Percentiles rank a stretch among this genome's conserved stretches.
phyloP scores from a whole-genome alignment of 2,888 invertebrate genomes.

The Pinctada fucata region DNA sequence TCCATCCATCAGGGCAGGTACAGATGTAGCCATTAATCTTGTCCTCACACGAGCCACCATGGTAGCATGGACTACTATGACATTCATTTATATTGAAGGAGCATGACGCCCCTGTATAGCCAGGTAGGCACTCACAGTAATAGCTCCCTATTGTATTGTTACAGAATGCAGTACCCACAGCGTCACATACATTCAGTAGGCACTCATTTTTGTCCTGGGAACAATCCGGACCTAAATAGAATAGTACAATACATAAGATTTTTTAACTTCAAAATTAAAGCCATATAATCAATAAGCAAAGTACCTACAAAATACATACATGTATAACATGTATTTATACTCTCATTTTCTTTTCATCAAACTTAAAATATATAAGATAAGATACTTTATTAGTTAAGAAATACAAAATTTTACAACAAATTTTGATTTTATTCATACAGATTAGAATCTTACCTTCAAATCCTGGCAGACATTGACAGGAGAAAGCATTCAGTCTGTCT shows the following conservation, averaged over 20 bases:
- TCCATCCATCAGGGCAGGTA: conserved; percentile 48
- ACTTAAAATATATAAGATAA: no score
- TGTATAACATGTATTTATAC: no score
- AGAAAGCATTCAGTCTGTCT: conserved; percentile 28
- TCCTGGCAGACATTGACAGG: conserved; percentile 41
- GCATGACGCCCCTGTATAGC: conserved; percentile 8
- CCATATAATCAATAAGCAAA: no score
- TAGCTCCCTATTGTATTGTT: conserved; percentile 19
- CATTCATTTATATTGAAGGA: conserved; percentile 42
- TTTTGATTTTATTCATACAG: no score
- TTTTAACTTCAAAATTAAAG: no score
- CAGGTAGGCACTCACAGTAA: conserved; percentile 15
- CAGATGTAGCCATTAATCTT: conserved; percentile 40
- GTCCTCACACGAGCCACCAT: conserved; percentile 42
- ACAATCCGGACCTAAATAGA: conserved; percentile 4
- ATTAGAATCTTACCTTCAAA: conserved; percentile 34
- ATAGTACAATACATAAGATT: neutral
- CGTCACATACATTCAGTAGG: conserved; percentile 6
- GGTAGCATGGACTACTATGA: conserved; percentile 43
- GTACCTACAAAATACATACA: no score
- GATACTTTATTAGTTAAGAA: no score
- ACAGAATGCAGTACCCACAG: conserved; percentile 11
- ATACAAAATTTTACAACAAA: no score
- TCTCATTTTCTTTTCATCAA: no score
- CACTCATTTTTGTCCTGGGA: conserved; percentile 21